These are phyloP conservation scores for Spinibarbus caldwelli DNA, from an alignment of 2,797 vertebrate species.

Conservation along the genomic window DNA sequence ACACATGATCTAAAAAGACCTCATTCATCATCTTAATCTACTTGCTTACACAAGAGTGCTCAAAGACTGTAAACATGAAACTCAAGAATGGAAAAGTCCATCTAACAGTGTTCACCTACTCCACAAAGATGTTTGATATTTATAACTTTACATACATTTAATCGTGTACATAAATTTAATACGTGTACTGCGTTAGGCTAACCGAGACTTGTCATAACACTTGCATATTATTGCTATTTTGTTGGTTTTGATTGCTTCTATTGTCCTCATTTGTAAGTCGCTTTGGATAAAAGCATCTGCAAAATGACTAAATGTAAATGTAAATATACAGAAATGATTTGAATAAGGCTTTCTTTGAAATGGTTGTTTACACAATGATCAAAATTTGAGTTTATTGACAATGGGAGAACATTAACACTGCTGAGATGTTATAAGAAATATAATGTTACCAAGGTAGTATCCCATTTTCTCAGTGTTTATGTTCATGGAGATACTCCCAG, in stretches of 20 bases:
- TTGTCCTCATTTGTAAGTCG: too few species aligned
- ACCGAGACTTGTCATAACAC: too few species aligned
- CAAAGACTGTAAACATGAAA: not conserved
- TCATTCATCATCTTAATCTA: not conserved
- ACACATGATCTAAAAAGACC: not conserved
- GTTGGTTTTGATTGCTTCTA: too few species aligned
- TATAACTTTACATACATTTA: not conserved
- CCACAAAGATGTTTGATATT: too few species aligned
- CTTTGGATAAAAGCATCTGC: too few species aligned
- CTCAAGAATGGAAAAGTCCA: too few species aligned
- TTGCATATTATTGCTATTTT: too few species aligned
- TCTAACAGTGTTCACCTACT: too few species aligned
- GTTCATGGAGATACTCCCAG: conserved; percentile 74
- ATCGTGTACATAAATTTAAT: too few species aligned
- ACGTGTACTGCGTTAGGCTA: too few species aligned
- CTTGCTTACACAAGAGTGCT: not conserved
- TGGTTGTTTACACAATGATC: too few species aligned
- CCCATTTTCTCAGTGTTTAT: conserved; percentile 71
- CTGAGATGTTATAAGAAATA: not conserved
- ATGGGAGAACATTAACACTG: not conserved
- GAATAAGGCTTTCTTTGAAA: not conserved
- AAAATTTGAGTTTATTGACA: not conserved
- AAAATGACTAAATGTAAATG: too few species aligned
- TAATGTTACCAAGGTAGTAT: conserved; percentile 69
- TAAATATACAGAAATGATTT: not conserved